These are phyloP conservation scores for Acromyrmex heyeri DNA, from an alignment of 1,140 invertebrate genomes.

Conservation along the genomic window DNA sequence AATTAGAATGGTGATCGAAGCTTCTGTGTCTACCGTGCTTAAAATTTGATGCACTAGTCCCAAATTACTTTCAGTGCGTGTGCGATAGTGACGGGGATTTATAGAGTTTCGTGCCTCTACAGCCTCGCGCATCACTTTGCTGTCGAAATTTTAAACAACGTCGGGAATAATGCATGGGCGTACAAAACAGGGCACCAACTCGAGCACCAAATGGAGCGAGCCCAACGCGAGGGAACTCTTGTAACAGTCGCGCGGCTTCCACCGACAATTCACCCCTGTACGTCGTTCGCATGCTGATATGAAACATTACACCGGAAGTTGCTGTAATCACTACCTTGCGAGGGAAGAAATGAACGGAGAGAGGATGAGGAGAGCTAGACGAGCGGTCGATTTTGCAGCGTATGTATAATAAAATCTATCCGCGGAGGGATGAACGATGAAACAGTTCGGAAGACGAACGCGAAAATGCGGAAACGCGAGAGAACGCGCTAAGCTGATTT, in stretches of 20 bases:
- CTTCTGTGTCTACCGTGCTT: background rate
- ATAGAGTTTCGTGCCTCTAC: background rate
- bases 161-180: conserved; percentile 34
- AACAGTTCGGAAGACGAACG: too few relatives aligned
- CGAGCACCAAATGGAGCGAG: background rate
- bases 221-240: conserved; percentile 25
- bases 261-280: conserved; percentile 9
- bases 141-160: conserved; percentile 39
- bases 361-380: background rate
- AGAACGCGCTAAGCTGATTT: conserved; percentile 69
- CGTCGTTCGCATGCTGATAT: conserved; percentile 72
- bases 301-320: conserved; percentile 62
- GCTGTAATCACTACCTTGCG: conserved; percentile 54
- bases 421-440: conserved; percentile 1
- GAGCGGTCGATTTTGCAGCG: background rate
- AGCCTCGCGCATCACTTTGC: background rate
- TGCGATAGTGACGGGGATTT: conserved; percentile 12
- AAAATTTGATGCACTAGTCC: conserved; percentile 39
- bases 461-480: conserved; percentile 19
- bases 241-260: conserved; percentile 49
- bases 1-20: conserved; percentile 6
- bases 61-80: conserved; percentile 22
- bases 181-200: too few relatives aligned
- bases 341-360: background rate
- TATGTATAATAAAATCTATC: conserved; percentile 58